These are phyloP conservation scores for Galago senegalensis DNA, from an alignment of 2,797 vertebrate genomes.

Conservation along the genomic window DNA sequence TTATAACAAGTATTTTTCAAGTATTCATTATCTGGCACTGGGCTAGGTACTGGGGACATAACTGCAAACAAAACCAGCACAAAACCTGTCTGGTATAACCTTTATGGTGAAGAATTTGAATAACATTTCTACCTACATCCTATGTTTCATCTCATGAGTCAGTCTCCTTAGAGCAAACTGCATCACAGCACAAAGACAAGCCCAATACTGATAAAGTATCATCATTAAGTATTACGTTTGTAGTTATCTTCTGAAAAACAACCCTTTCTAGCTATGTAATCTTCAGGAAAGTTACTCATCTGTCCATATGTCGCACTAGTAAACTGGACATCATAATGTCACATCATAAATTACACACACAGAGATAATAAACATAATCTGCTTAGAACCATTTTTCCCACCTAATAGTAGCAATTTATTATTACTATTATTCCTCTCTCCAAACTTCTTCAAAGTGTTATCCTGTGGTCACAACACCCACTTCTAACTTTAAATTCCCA, in stretches of 20 bases:
- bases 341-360: background rate
- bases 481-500: constrained; percentile 29
- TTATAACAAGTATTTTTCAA: constrained; percentile 15
- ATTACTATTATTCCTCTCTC: background rate
- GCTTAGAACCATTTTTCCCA: constrained; percentile 46
- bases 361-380: background rate
- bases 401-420: constrained; percentile 2
- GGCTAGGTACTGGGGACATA: background rate
- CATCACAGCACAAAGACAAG: background rate
- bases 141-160: background rate
- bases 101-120: constrained; percentile 25
- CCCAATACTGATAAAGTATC: background rate
- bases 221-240: background rate
- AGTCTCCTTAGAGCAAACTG: constrained; percentile 31
- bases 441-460: constrained; percentile 39
- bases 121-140: constrained; percentile 15
- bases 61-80: constrained; percentile 13
- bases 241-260: constrained; percentile 31
- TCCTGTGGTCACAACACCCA: background rate
- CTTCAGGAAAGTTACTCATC: background rate
- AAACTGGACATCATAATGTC: constrained; percentile 25
- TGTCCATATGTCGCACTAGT: background rate
- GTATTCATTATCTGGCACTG: background rate
- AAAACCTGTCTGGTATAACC: background rate
- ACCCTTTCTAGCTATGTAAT: background rate